Evolutionary conservation across 2,113 vertebrate genomes (phyloP).

Genomic region (Sterna hirundo): DNA sequence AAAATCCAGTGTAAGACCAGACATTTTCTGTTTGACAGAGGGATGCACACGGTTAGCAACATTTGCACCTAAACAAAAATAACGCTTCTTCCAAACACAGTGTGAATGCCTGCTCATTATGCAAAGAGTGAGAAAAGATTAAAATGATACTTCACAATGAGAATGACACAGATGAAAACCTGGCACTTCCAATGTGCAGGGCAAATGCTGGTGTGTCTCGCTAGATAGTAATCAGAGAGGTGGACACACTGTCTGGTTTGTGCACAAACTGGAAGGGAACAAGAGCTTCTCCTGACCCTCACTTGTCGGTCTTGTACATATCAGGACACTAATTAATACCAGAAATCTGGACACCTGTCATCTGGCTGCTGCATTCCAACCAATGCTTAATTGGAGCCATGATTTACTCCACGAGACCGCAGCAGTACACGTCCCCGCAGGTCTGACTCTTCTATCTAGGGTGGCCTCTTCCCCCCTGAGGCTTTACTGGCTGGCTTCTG

Average conservation of each 20-base stretch:
- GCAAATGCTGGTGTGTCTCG: accelerated
- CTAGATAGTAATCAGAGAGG: not conserved
- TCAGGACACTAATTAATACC: not conserved
- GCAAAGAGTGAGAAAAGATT: not conserved
- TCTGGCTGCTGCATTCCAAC: not conserved
- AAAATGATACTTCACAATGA: not conserved
- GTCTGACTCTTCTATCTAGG: not conserved
- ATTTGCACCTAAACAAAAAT: not conserved
- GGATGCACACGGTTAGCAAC: not conserved
- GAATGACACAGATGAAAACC: not conserved
- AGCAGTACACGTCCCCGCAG: not conserved
- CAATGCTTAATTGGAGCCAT: not conserved
- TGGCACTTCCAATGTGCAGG: not conserved
- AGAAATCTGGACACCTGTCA: not conserved
- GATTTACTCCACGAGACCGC: not conserved
- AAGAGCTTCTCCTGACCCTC: not conserved
- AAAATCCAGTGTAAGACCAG: not conserved
- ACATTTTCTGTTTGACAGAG: not conserved
- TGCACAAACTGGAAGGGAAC: not conserved
- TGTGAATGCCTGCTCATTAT: not conserved
- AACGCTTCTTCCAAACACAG: not conserved
- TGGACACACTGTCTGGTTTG: not conserved
- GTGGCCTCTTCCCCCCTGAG: not conserved
- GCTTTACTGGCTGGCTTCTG: not conserved
- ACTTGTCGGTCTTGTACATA: not conserved